phyloP scores from a whole-genome alignment of 2,113 vertebrate genomes.

The Phaethornis superciliosus region DNA sequence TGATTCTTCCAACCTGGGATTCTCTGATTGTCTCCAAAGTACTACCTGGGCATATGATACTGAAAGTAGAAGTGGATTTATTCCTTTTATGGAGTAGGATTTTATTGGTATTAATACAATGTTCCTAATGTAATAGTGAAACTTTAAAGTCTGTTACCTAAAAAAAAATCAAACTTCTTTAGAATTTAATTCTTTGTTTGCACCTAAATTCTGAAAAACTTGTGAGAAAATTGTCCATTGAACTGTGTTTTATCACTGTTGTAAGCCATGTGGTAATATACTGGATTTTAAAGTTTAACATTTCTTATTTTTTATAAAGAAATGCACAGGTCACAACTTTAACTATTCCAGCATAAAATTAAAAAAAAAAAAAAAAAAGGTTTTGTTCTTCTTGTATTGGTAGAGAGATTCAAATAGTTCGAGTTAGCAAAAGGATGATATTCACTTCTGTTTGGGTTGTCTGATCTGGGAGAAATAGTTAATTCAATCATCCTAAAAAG shows the following conservation, averaged over 20 bases:
- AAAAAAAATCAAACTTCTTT: not conserved
- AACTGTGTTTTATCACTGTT: not conserved
- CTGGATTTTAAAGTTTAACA: not conserved
- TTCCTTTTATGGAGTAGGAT: not conserved
- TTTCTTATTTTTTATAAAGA: not conserved
- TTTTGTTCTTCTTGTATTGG: not conserved
- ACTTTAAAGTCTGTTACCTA: not conserved
- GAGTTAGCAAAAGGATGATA: not conserved
- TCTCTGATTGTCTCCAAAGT: not conserved
- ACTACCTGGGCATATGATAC: not conserved
- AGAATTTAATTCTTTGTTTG: not conserved
- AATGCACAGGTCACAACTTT: not conserved
- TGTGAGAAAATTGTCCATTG: not conserved
- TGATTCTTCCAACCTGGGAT: too few species aligned
- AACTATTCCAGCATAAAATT: not conserved
- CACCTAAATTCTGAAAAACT: not conserved
- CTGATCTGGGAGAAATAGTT: not conserved
- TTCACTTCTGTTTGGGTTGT: not conserved
- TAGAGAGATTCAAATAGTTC: not conserved
- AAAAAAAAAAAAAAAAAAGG: not conserved
- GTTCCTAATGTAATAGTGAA: not conserved
- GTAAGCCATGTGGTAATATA: not conserved
- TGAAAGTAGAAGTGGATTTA: not conserved
- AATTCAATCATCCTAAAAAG: not conserved
- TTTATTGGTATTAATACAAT: not conserved